Evolutionary conservation across 2,888 invertebrate genomes (phyloP).

Genomic region (Orthosia gracilis): DNA sequence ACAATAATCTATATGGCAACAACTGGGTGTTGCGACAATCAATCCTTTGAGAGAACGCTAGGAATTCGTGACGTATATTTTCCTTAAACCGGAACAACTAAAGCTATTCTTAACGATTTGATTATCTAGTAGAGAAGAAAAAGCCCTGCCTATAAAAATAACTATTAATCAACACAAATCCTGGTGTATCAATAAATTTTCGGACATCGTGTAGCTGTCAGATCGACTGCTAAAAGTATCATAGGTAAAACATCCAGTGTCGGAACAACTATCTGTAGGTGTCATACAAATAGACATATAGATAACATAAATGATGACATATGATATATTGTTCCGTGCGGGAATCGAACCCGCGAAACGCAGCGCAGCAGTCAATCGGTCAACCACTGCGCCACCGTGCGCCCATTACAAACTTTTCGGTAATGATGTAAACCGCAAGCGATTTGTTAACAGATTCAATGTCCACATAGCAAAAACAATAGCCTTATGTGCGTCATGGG

Average conservation of each 20-base stretch:
- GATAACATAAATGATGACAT: too few relatives aligned
- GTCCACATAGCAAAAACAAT: too few relatives aligned
- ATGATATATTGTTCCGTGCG: too few relatives aligned
- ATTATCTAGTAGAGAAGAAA: neutral
- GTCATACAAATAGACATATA: too few relatives aligned
- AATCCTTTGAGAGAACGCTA: conserved; percentile 26
- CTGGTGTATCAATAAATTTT: neutral
- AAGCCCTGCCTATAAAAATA: neutral
- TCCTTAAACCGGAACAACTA: neutral
- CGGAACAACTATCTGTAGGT: too few relatives aligned
- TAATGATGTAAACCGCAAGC: neutral
- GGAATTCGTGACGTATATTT: conserved; percentile 7
- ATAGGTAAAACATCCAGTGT: too few relatives aligned
- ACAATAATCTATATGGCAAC: conserved; percentile 35
- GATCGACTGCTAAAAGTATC: neutral
- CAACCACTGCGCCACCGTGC: too few relatives aligned
- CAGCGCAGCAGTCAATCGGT: too few relatives aligned
- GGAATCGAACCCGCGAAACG: too few relatives aligned
- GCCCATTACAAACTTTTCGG: too few relatives aligned
- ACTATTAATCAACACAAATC: neutral
- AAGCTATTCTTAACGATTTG: neutral
- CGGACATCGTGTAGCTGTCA: neutral
- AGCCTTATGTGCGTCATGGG: too few relatives aligned
- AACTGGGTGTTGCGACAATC: conserved; percentile 10
- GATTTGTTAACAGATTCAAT: neutral